phyloP scores from a whole-genome alignment of 1,140 invertebrate genomes.

The Pararge aegeria region DNA sequence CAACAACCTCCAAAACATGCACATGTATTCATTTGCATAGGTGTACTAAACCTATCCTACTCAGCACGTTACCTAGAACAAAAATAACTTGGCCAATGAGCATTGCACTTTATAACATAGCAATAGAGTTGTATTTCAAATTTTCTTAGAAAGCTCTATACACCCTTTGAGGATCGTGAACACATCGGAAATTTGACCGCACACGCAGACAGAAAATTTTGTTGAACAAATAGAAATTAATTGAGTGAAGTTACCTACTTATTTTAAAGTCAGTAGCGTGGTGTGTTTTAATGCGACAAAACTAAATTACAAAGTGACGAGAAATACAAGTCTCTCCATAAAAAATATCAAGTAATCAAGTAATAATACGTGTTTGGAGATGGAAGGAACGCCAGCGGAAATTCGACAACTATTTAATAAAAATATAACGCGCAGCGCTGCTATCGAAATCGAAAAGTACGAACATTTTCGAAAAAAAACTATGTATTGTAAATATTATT shows the following conservation, averaged over 20 bases:
- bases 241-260: background rate
- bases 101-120: slow-evolving; percentile 4
- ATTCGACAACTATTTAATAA: slow-evolving; percentile 9
- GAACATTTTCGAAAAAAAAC: no score
- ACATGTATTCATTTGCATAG: slow-evolving; percentile 40
- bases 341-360: background rate
- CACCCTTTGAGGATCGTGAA: background rate
- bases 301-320: no score
- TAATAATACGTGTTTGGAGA: slow-evolving; percentile 2
- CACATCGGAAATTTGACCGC: slow-evolving; percentile 13
- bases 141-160: background rate
- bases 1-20: slow-evolving; percentile 37
- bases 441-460: slow-evolving; percentile 10
- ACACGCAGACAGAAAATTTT: slow-evolving; percentile 17
- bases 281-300: background rate
- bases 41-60: slow-evolving; percentile 32
- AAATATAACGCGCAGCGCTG: background rate
- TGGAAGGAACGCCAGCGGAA: slow-evolving; percentile 9
- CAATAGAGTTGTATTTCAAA: slow-evolving; percentile 3
- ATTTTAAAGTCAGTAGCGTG: slow-evolving; percentile 14
- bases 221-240: slow-evolving; percentile 12
- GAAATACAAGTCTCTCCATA: no score
- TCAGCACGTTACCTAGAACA: slow-evolving; percentile 4
- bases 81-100: background rate
- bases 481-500: no score